These are phyloP conservation scores for Myoxocephalus aenaeus DNA, from an alignment of 2,797 vertebrate genomes.

Conservation along the genomic window DNA sequence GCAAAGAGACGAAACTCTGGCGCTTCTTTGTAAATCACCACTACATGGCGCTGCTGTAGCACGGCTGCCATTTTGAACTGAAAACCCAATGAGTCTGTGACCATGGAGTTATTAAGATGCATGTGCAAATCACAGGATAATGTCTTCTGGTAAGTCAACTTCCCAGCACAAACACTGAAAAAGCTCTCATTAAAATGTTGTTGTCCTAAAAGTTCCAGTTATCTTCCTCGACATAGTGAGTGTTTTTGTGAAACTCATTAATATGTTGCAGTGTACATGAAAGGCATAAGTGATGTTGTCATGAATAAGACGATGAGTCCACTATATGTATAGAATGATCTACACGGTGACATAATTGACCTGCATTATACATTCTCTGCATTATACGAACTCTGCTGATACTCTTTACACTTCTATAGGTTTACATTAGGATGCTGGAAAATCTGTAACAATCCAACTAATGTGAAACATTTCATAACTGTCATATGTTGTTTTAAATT, in stretches of 20 bases:
- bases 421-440: slow-evolving; percentile 13
- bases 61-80: background rate
- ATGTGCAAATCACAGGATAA: background rate
- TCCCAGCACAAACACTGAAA: background rate
- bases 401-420: background rate
- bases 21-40: background rate
- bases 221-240: background rate
- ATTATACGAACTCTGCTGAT: no score
- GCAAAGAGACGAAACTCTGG: background rate
- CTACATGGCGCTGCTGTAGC: background rate
- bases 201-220: background rate
- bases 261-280: background rate
- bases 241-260: slow-evolving; percentile 8
- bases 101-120: background rate
- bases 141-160: background rate
- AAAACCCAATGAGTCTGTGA: background rate
- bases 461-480: slow-evolving; percentile 45
- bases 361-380: slow-evolving; percentile 7
- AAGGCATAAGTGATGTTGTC: background rate
- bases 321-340: background rate
- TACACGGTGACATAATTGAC: background rate
- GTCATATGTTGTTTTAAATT: background rate
- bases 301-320: background rate
- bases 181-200: background rate
- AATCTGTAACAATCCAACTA: slow-evolving; percentile 23